These are phyloP conservation scores for Pterocles orientalis DNA, from an alignment of 2,113 vertebrate species.

Conservation along the genomic window DNA sequence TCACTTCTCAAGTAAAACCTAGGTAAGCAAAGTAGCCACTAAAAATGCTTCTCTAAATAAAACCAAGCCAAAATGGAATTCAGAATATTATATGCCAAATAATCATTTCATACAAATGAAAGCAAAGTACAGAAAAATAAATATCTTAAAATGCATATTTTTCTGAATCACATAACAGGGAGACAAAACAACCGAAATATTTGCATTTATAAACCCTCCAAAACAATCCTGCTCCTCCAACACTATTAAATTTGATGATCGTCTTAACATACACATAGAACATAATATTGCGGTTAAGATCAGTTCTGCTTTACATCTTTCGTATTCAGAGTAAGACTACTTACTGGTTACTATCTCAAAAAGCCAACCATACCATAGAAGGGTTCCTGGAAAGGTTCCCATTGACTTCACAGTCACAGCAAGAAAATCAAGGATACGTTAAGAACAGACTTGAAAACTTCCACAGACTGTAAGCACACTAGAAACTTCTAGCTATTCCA, in stretches of 20 bases:
- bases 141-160: neutral
- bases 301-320: neutral
- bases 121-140: neutral
- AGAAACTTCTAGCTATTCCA: neutral
- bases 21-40: neutral
- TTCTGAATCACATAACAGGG: accelerated
- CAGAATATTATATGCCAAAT: neutral
- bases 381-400: neutral
- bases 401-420: neutral
- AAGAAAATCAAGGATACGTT: neutral
- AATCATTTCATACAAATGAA: neutral
- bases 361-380: neutral
- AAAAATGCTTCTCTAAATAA: conserved; percentile 12
- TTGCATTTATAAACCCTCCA: neutral
- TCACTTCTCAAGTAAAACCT: conserved; percentile 24
- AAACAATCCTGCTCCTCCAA: neutral
- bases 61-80: conserved; percentile 18
- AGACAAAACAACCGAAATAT: neutral
- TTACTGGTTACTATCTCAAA: neutral
- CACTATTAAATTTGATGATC: neutral
- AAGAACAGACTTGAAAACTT: neutral
- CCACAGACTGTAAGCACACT: neutral
- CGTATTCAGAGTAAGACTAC: neutral
- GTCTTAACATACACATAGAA: neutral
- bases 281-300: neutral